phyloP scores from a whole-genome alignment of 2,113 vertebrate species.

The Craseonycteris thonglongyai region DNA sequence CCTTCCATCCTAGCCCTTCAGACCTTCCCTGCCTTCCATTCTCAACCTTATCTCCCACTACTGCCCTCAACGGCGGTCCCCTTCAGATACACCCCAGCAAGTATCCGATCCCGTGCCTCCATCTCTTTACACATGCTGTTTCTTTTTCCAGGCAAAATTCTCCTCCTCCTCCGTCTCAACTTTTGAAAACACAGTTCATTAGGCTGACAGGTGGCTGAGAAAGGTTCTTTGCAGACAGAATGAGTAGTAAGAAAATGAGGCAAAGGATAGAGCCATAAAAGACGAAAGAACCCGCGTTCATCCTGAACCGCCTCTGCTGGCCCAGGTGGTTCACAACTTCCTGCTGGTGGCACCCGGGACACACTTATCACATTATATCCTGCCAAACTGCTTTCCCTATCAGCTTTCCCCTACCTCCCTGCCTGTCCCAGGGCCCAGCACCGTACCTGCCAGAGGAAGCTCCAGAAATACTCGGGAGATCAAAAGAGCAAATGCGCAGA shows the following conservation, averaged over 20 bases:
- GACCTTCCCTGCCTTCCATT: neutral
- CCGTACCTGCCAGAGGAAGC: neutral
- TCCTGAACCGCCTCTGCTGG: neutral
- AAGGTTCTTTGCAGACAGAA: neutral
- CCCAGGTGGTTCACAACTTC: neutral
- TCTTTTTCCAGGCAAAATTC: neutral
- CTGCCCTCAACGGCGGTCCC: neutral
- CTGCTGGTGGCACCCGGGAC: neutral
- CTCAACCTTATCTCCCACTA: neutral
- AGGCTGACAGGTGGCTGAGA: neutral
- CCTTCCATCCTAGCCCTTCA: neutral
- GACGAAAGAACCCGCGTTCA: neutral
- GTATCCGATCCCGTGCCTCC: neutral
- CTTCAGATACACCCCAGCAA: neutral
- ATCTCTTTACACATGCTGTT: neutral
- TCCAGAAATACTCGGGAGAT: conserved; percentile 25
- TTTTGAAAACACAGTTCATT: neutral
- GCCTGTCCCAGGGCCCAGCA: neutral
- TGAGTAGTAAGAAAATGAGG: neutral
- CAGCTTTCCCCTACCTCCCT: neutral
- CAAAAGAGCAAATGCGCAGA: neutral
- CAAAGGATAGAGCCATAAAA: neutral
- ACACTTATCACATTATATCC: neutral
- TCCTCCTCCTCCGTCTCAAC: neutral
- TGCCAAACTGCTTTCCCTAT: conserved; percentile 10